A percentile compares a stretch with the other conserved stretches of the same genome.
These are phyloP conservation scores for Nasonovia ribisnigri DNA, from an alignment of 2,888 invertebrate species.

Conservation along the genomic window DNA sequence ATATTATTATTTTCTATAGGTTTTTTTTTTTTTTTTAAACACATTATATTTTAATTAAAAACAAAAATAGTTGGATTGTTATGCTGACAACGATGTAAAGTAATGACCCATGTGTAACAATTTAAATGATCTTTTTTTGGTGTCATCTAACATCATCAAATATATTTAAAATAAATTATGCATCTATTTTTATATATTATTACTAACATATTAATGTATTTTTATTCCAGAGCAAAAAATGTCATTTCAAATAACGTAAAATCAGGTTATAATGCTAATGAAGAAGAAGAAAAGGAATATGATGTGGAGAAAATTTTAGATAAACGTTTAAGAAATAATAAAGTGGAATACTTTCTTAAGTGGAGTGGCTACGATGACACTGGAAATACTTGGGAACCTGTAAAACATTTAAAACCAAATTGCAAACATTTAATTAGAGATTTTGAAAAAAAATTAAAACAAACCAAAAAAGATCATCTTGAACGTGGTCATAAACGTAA, in stretches of 20 bases:
- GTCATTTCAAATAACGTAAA: neutral
- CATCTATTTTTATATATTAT: no score
- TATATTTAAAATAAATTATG: no score
- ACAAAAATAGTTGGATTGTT: no score
- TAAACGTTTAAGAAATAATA: constrained; percentile 81
- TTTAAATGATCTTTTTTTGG: no score
- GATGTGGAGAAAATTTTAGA: constrained; percentile 93
- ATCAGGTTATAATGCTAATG: neutral
- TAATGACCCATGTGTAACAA: no score
- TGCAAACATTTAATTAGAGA: constrained; percentile 90
- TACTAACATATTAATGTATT: no score
- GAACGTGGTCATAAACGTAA: constrained; percentile 69
- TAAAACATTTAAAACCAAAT: constrained; percentile 90
- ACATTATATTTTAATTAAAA: no score
- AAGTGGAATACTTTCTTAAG: constrained; percentile 80
- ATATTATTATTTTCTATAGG: no score
- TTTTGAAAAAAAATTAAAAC: constrained; percentile 83
- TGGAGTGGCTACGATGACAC: constrained; percentile 88
- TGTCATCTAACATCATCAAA: no score
- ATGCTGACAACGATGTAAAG: no score
- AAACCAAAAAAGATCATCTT: constrained; percentile 72
- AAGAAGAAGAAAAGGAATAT: constrained; percentile 80
- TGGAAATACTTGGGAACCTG: constrained; percentile 97
- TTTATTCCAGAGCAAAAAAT: constrained; percentile 42
- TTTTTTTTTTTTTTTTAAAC: no score